Percentiles rank a stretch among this genome's conserved stretches.
Conservation (phyloP, 2,888 invertebrate genomes). For the Agelastica alni region DNA sequence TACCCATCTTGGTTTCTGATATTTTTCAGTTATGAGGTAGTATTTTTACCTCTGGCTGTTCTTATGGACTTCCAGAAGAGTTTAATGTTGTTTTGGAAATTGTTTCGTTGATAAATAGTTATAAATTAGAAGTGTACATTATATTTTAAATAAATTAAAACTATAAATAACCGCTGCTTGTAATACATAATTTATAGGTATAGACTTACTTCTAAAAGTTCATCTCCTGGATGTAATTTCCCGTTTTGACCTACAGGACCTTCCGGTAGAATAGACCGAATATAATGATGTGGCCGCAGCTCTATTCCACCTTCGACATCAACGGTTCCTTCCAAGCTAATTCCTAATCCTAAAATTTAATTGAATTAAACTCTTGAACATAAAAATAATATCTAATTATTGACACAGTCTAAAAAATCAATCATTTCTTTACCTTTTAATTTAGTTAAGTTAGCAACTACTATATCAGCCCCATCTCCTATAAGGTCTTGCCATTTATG, state of each 20-base stretch:
- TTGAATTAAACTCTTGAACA: not conserved
- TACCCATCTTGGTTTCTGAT: too few species aligned
- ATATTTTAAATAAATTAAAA: too few species aligned
- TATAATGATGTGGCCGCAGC: constrained; percentile 97
- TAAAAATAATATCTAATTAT: not conserved
- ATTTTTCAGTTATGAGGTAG: too few species aligned
- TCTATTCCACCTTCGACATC: constrained; percentile 95
- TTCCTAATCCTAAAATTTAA: constrained; percentile 68
- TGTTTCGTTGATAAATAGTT: too few species aligned
- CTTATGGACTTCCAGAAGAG: too few species aligned
- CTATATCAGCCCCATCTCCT: constrained; percentile 79
- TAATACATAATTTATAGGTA: too few species aligned
- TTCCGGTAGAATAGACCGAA: constrained; percentile 92
- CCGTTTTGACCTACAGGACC: constrained; percentile 96
- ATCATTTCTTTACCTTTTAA: constrained; percentile 76
- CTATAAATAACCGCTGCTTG: too few species aligned
- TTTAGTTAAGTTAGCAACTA: constrained; percentile 91
- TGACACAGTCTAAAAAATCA: too few species aligned
- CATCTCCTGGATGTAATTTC: constrained; percentile 91
- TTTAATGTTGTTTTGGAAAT: too few species aligned
- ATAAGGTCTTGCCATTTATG: constrained; percentile 81
- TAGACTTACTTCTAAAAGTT: constrained; percentile 80
- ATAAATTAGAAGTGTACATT: too few species aligned
- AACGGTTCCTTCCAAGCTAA: constrained; percentile 97
- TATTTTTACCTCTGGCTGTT: too few species aligned